Conservation (phyloP, 2,888 invertebrate genomes). For the Esperia sulphurella region DNA sequence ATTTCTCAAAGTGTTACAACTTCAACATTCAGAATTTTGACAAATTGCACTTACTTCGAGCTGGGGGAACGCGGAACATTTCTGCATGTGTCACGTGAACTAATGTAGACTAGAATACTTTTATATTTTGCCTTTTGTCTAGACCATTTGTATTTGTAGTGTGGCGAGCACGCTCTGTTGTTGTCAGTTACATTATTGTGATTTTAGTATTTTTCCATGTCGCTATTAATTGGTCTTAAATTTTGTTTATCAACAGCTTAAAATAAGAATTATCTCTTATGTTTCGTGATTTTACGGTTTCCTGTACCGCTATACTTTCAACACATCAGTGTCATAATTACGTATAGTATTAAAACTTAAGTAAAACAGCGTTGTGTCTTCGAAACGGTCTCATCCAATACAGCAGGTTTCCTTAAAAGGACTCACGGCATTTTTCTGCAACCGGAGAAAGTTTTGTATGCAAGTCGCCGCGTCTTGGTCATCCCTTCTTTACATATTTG, state of each 20-base stretch:
- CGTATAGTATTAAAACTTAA: slow-evolving; percentile 37
- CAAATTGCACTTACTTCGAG: slow-evolving; percentile 31
- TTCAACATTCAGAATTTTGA: slow-evolving; percentile 27
- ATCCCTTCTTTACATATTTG: slow-evolving; percentile 63
- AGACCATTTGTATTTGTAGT: slow-evolving; percentile 25
- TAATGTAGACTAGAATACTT: slow-evolving; percentile 33
- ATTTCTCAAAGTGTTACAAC: too few relatives aligned
- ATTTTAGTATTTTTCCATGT: too few relatives aligned
- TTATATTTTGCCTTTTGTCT: slow-evolving; percentile 37
- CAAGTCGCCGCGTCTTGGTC: slow-evolving; percentile 32
- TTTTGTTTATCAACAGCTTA: too few relatives aligned
- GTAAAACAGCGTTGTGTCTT: slow-evolving; percentile 28
- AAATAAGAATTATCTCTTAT: too few relatives aligned
- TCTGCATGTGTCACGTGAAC: slow-evolving; percentile 24
- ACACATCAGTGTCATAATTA: slow-evolving; percentile 34
- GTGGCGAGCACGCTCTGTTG: too few relatives aligned
- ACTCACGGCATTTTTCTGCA: slow-evolving; percentile 53
- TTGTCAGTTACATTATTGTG: too few relatives aligned
- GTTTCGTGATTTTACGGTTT: slow-evolving; percentile 11
- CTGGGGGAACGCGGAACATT: slow-evolving; percentile 25
- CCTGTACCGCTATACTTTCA: slow-evolving; percentile 13
- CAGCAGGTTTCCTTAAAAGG: slow-evolving; percentile 60
- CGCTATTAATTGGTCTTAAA: too few relatives aligned
- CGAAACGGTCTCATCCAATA: slow-evolving; percentile 37
- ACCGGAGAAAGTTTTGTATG: slow-evolving; percentile 65